These are phyloP conservation scores for Cyprinus carpio DNA, from an alignment of 2,113 vertebrate genomes.

Conservation along the genomic window DNA sequence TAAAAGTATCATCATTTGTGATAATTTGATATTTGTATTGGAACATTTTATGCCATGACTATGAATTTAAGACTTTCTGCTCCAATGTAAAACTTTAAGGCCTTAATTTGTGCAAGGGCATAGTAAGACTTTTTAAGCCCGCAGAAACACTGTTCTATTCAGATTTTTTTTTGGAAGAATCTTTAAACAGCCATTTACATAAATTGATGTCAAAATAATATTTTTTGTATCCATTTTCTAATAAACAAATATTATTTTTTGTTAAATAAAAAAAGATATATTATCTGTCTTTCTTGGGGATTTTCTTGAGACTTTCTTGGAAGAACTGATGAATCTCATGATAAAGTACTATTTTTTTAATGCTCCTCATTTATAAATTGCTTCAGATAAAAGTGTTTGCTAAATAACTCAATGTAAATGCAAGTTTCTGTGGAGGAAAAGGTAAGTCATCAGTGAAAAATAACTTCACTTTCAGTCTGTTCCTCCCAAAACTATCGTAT, in stretches of 20 bases:
- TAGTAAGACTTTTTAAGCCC: too few relatives aligned
- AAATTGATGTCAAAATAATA: neutral
- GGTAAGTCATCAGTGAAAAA: neutral
- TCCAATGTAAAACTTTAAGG: too few relatives aligned
- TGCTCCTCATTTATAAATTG: neutral
- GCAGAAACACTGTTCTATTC: neutral
- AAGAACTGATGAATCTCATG: neutral
- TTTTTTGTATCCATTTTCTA: neutral
- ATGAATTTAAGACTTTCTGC: neutral
- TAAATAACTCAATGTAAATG: neutral
- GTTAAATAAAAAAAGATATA: neutral
- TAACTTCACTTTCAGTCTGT: conserved; percentile 3
- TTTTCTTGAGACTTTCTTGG: neutral
- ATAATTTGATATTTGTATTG: too few relatives aligned
- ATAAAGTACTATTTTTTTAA: neutral
- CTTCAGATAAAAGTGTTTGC: conserved; percentile 12
- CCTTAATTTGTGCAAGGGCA: too few relatives aligned
- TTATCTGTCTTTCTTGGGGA: neutral
- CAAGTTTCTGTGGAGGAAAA: neutral
- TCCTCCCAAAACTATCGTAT: neutral
- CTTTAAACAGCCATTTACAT: neutral
- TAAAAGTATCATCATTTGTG: too few relatives aligned
- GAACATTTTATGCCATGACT: neutral
- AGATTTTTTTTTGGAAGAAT: neutral
- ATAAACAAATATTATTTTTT: neutral